phyloP scores from a whole-genome alignment of 2,797 vertebrate genomes.

The Phalloptychus januarius region DNA sequence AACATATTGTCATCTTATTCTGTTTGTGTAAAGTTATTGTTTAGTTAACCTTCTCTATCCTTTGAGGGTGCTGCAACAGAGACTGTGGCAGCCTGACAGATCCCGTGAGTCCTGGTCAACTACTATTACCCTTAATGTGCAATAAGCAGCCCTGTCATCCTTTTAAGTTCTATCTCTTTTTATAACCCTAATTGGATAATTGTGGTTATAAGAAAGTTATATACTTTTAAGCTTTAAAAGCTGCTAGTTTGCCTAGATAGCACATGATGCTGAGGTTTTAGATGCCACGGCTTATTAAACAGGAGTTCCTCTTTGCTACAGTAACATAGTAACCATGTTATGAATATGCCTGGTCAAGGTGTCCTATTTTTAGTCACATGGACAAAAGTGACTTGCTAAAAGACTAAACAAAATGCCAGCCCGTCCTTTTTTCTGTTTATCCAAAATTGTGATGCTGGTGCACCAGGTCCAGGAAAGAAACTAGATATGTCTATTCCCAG shows the following conservation, averaged over 20 bases:
- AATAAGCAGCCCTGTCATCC: not conserved
- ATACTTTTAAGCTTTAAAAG: not conserved
- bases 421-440: not conserved
- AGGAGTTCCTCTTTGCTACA: not conserved
- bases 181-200: not conserved
- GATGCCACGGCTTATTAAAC: not conserved
- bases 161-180: not conserved
- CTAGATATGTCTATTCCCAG: not conserved
- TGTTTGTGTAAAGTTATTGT: not conserved
- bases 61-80: not conserved
- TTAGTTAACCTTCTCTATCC: not conserved
- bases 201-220: no score
- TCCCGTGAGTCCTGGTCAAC: not conserved
- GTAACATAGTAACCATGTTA: not conserved
- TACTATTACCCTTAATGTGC: not conserved
- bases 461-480: not conserved
- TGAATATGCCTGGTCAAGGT: not conserved
- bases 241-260: not conserved
- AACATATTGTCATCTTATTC: not conserved
- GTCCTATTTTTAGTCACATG: not conserved
- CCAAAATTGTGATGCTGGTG: not conserved
- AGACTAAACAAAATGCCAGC: constrained; percentile 3
- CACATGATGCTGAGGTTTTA: not conserved
- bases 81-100: not conserved
- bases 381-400: not conserved